phyloP scores from a whole-genome alignment of 2,888 invertebrate genomes.

The Taenaris catops region DNA sequence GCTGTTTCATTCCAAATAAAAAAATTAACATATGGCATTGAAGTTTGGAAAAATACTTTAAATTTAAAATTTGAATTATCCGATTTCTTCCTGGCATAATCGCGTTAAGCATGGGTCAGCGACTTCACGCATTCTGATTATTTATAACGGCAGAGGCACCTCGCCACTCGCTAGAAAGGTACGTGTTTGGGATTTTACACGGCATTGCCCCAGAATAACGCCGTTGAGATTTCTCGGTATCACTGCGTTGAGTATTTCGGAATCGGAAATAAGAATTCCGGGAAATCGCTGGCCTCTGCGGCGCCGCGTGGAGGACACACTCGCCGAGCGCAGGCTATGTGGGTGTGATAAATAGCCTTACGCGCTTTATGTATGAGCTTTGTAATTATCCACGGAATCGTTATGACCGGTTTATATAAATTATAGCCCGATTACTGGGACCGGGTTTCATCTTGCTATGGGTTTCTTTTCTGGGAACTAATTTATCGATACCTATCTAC shows the following conservation, averaged over 20 bases:
- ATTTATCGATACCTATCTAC: no score
- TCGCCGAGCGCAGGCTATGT: constrained; percentile 6
- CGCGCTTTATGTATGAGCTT: constrained; percentile 15
- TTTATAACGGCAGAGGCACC: constrained; percentile 62
- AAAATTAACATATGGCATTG: constrained; percentile 8
- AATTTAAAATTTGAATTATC: background rate
- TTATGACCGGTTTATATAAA: constrained; percentile 4
- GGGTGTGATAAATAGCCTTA: constrained; percentile 29
- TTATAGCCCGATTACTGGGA: constrained; percentile 4
- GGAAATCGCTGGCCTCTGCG: constrained; percentile 64
- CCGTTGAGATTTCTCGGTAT: constrained; percentile 67
- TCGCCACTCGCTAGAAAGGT: constrained; percentile 64
- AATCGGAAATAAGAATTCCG: constrained; percentile 75
- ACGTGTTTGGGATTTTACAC: constrained; percentile 68
- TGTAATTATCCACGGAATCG: constrained; percentile 5
- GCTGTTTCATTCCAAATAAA: constrained; percentile 14
- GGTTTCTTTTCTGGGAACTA: constrained; percentile 1
- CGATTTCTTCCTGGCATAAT: background rate
- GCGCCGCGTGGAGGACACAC: constrained; percentile 39
- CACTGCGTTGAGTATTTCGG: constrained; percentile 65
- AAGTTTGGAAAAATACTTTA: no score
- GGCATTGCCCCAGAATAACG: constrained; percentile 71
- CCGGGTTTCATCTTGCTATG: constrained; percentile 1
- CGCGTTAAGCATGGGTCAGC: constrained; percentile 53
- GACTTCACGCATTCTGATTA: constrained; percentile 66